A percentile compares a stretch with the other conserved stretches of the same genome.
Conservation (phyloP, 1,140 invertebrate genomes). For the Cyclina sinensis region DNA sequence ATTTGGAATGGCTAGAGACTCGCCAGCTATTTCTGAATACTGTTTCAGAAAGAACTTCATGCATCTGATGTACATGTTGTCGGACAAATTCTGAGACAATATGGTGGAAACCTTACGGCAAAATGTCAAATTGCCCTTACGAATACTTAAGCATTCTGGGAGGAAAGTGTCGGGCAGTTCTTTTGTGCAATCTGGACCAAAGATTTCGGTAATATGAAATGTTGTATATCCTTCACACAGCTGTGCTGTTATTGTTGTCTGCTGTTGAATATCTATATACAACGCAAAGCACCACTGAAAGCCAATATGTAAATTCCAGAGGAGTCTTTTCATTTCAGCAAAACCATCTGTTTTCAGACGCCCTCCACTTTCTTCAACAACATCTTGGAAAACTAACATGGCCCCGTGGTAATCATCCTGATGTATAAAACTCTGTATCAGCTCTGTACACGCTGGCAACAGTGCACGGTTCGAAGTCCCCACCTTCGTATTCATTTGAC, state of each 20-base stretch:
- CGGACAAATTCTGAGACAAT: not conserved
- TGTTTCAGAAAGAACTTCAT: constrained; percentile 20
- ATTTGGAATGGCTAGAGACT: not conserved
- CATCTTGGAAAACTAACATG: not conserved
- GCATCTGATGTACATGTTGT: not conserved
- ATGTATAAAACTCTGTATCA: not conserved
- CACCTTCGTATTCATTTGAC: not conserved
- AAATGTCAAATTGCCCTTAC: constrained; percentile 8
- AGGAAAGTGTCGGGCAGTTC: constrained; percentile 1
- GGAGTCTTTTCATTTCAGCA: not conserved
- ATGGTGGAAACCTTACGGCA: not conserved
- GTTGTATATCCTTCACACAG: not conserved
- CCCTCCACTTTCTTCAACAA: not conserved
- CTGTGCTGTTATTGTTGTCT: not conserved
- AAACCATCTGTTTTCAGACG: not conserved
- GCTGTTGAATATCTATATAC: constrained; percentile 13
- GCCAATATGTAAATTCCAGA: not conserved
- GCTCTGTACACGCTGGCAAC: not conserved
- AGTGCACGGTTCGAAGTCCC: not conserved
- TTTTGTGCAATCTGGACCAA: constrained; percentile 16
- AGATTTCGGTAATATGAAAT: constrained; percentile 36
- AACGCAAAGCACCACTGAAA: constrained; percentile 21
- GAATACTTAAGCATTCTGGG: constrained; percentile 16
- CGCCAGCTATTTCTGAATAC: constrained; percentile 32
- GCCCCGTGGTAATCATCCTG: not conserved